Percentiles rank a stretch among this genome's conserved stretches.
phyloP scores from a whole-genome alignment of 2,113 vertebrate species.

The Dicrurus megarhynchus region DNA sequence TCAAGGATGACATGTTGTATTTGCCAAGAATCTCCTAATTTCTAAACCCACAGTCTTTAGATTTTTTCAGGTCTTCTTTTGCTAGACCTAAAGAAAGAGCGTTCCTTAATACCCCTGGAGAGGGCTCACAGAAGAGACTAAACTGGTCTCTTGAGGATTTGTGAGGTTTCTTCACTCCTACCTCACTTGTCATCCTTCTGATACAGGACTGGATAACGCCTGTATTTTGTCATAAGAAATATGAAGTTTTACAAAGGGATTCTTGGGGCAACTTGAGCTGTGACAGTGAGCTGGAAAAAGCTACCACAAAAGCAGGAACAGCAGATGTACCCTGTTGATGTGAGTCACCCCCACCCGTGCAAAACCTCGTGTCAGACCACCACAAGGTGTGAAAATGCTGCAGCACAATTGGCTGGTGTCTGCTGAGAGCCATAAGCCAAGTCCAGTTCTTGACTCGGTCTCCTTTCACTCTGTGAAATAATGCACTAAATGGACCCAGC shows the following conservation, averaged over 20 bases:
- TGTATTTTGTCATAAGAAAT: not conserved
- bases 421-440: not conserved
- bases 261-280: not conserved
- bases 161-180: not conserved
- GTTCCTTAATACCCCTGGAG: not conserved
- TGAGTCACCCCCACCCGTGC: not conserved
- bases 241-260: not conserved
- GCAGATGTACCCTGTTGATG: rapidly evolving
- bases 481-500: not conserved
- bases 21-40: not conserved
- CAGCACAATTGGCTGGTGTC: not conserved
- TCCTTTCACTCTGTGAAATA: not conserved
- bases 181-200: not conserved
- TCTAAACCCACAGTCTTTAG: not conserved
- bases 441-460: not conserved
- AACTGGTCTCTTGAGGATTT: not conserved
- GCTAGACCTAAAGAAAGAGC: not conserved
- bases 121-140: not conserved
- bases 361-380: not conserved
- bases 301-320: not conserved
- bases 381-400: not conserved
- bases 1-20: not conserved
- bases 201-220: not conserved
- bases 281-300: not conserved
- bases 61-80: not conserved